Conservation (phyloP, 2,797 vertebrate species). For the Myiotriccus ornatus region DNA sequence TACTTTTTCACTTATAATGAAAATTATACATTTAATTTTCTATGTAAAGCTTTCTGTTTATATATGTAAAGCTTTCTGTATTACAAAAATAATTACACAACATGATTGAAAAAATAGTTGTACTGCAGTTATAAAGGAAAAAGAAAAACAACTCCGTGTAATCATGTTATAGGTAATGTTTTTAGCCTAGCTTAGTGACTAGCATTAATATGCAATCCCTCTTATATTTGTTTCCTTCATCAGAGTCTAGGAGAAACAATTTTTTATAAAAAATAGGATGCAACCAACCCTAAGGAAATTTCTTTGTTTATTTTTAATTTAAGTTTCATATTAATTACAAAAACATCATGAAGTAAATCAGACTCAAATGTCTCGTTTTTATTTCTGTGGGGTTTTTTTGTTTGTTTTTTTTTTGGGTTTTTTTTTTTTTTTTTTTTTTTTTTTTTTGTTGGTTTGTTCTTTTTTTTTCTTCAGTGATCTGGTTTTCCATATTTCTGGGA, state of each 20-base stretch:
- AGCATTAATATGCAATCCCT: neutral
- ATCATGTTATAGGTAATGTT: neutral
- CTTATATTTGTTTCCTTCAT: neutral
- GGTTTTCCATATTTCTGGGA: neutral
- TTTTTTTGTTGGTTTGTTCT: neutral
- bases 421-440: rapidly evolving
- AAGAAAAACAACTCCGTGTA: neutral
- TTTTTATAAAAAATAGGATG: neutral
- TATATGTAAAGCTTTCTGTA: neutral
- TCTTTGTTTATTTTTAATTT: neutral
- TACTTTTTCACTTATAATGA: neutral
- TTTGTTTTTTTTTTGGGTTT: neutral
- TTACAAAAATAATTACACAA: neutral
- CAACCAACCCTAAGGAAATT: neutral
- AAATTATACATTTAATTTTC: neutral
- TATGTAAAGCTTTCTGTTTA: neutral
- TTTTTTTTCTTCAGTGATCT: neutral
- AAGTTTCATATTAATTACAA: neutral
- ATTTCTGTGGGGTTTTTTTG: rapidly evolving
- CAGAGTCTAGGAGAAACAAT: neutral
- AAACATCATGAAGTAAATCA: neutral
- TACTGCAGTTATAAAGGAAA: neutral
- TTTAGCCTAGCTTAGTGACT: neutral
- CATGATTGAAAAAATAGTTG: neutral
- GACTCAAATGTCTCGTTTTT: neutral